Percentiles rank a stretch among this genome's conserved stretches.
Evolutionary conservation across 2,888 invertebrate genomes (phyloP).

Genomic region (Pandemis corylana): DNA sequence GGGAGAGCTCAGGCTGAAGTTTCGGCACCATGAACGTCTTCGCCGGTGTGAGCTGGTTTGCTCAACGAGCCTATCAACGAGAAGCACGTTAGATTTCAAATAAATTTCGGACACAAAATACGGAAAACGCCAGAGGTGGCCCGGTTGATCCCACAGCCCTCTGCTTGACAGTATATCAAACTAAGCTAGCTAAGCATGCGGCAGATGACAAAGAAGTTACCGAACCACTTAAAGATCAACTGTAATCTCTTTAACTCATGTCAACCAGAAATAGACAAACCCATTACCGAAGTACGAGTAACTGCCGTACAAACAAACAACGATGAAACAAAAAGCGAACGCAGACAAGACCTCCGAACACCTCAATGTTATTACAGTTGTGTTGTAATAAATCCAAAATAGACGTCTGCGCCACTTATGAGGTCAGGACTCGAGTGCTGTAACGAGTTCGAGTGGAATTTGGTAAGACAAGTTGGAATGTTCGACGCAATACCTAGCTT

Average conservation of each 20-base stretch:
- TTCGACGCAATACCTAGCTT: constrained; percentile 5
- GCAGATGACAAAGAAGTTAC: no score
- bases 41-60: no score
- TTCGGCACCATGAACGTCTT: no score
- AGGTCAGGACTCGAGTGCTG: constrained; percentile 53
- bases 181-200: no score
- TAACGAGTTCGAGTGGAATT: constrained; percentile 22
- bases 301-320: constrained; percentile 17
- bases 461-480: constrained; percentile 11
- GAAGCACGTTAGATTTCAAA: no score
- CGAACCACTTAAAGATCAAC: background rate
- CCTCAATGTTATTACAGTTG: constrained; percentile 59
- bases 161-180: no score
- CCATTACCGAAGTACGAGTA: background rate
- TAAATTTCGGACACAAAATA: no score
- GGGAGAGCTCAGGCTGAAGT: no score
- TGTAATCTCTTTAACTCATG: background rate
- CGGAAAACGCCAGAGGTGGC: no score
- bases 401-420: constrained; percentile 45
- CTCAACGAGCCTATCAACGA: no score
- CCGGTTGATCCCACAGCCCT: no score
- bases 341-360: constrained; percentile 42
- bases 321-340: constrained; percentile 9
- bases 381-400: constrained; percentile 53
- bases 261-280: background rate